Evolutionary conservation across 2,113 vertebrate species (phyloP).

Genomic region (Cyprinus carpio): DNA sequence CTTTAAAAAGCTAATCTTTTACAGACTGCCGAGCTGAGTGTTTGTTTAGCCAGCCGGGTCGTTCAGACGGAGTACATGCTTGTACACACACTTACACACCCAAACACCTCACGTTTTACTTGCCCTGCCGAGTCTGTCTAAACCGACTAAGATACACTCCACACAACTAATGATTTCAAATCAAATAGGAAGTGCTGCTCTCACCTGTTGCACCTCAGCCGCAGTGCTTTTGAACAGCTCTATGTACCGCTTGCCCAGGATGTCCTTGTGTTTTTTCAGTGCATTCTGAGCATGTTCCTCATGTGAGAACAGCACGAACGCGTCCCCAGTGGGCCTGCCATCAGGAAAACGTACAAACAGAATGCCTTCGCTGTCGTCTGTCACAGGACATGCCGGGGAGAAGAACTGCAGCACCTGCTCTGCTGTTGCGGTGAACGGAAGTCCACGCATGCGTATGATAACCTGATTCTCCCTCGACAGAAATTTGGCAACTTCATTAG

Average conservation of each 20-base stretch:
- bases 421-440: constrained; percentile 90
- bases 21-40: constrained; percentile 12
- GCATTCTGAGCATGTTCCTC: constrained; percentile 93
- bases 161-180: not conserved
- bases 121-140: not conserved
- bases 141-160: not conserved
- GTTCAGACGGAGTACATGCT: not conserved
- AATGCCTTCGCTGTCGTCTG: constrained; percentile 73
- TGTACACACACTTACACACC: not conserved
- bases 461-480: constrained; percentile 94
- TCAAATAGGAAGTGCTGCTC: not conserved
- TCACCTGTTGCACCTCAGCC: constrained; percentile 95
- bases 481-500: constrained; percentile 92
- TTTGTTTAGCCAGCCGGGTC: not conserved
- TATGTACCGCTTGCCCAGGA: constrained; percentile 94
- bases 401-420: constrained; percentile 90
- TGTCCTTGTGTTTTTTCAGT: constrained; percentile 94
- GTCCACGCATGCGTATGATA: constrained; percentile 91
- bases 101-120: constrained; percentile 21
- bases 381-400: constrained; percentile 78
- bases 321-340: constrained; percentile 93
- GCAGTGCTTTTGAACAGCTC: constrained; percentile 97
- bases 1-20: constrained; percentile 30
- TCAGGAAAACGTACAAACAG: constrained; percentile 70
- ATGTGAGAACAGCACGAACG: constrained; percentile 93